A percentile compares a stretch with the other conserved stretches of the same genome.
Evolutionary conservation across 2,113 vertebrate species (phyloP).

Genomic region (Epinephelus moara): DNA sequence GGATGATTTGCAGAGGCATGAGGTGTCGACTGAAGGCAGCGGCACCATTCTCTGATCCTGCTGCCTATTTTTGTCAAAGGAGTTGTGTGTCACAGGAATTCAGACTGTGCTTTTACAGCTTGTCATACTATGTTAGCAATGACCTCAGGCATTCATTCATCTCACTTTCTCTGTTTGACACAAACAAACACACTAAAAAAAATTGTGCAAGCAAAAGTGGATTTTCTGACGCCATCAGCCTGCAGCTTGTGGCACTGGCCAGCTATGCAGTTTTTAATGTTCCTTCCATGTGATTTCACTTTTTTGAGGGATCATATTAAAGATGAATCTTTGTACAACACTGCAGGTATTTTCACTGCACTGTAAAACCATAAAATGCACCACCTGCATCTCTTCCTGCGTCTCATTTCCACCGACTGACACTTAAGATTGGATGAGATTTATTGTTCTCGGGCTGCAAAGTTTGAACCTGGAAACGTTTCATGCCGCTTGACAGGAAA

Average conservation of each 20-base stretch:
- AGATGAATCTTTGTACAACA: conserved; percentile 21
- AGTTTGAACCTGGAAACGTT: conserved; percentile 58
- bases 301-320: conserved; percentile 28
- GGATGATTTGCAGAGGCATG: conserved; percentile 22
- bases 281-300: conserved; percentile 17
- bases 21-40: conserved; percentile 5
- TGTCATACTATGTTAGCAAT: conserved; percentile 50
- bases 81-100: conserved; percentile 19
- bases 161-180: conserved; percentile 7
- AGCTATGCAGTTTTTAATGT: conserved; percentile 1
- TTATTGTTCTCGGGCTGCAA: conserved; percentile 35
- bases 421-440: conserved; percentile 34
- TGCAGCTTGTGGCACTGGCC: neutral
- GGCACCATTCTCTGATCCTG: conserved; percentile 35
- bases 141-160: conserved; percentile 18
- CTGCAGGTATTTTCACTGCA: conserved; percentile 33
- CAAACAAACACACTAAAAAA: neutral
- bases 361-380: conserved; percentile 33
- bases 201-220: neutral
- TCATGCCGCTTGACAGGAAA: conserved; percentile 58
- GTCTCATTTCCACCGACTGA: conserved; percentile 32
- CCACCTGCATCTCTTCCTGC: conserved; percentile 32
- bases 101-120: conserved; percentile 44
- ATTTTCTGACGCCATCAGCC: neutral
- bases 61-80: conserved; percentile 47